Conservation (phyloP, 1,140 invertebrate species). For the Danaus plexippus region DNA sequence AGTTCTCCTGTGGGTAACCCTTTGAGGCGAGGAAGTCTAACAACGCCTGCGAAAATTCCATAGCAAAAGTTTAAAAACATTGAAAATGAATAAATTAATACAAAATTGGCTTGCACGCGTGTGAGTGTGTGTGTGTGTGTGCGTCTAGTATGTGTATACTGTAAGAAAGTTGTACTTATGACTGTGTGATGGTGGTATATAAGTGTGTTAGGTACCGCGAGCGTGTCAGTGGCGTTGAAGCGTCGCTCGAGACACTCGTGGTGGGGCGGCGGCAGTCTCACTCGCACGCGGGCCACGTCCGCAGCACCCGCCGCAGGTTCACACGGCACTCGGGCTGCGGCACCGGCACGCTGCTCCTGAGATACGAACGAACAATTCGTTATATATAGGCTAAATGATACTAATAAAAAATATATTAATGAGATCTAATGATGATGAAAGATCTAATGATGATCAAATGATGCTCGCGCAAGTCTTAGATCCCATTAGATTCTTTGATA, state of each 20-base stretch:
- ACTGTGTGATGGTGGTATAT: neutral
- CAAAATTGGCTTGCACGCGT: neutral
- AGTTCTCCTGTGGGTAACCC: constrained; percentile 89
- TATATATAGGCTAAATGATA: neutral
- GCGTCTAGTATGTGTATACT: constrained; percentile 1
- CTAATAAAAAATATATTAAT: neutral
- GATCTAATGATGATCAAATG: too few species aligned
- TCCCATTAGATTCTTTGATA: too few species aligned
- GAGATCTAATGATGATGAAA: too few species aligned
- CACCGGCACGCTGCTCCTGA: constrained; percentile 72
- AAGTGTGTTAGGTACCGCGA: constrained; percentile 68
- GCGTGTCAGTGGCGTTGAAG: constrained; percentile 77
- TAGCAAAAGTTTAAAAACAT: constrained; percentile 11
- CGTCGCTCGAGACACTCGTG: constrained; percentile 81
- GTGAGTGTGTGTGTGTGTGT: neutral
- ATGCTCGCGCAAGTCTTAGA: too few species aligned
- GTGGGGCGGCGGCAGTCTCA: constrained; percentile 84
- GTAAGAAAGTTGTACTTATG: neutral
- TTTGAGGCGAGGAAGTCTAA: constrained; percentile 89
- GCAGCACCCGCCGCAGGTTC: constrained; percentile 72
- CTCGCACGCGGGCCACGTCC: constrained; percentile 77
- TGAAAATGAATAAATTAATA: constrained; percentile 3
- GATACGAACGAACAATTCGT: constrained; percentile 8
- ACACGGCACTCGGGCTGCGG: constrained; percentile 75
- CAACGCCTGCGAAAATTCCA: constrained; percentile 74